Conservation (phyloP, 2,888 invertebrate genomes). For the Steinernema hermaphroditum region DNA sequence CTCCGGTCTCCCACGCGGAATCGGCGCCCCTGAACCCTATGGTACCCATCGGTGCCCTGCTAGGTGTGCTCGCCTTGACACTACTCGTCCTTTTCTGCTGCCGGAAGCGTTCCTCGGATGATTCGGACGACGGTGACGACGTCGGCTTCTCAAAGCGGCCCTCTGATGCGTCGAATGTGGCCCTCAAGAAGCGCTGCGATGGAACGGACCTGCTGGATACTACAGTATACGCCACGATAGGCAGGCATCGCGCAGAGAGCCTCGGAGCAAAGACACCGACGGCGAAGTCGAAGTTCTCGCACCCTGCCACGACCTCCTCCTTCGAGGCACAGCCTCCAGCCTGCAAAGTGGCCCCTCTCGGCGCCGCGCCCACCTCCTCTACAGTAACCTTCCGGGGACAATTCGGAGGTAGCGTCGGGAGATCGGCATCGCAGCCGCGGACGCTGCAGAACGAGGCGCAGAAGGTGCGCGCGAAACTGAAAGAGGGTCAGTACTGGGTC, state of each 20-base stretch:
- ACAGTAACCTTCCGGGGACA: conserved; percentile 13
- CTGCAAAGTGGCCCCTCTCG: conserved; percentile 17
- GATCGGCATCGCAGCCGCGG: conserved; percentile 13
- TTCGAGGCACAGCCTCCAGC: conserved; percentile 19
- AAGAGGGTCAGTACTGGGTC: conserved; percentile 25
- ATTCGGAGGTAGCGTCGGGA: not conserved
- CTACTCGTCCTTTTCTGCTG: conserved; percentile 26
- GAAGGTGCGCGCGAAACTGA: not conserved
- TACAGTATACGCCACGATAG: conserved; percentile 52
- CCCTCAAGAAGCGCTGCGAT: not conserved
- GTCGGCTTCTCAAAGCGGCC: not conserved
- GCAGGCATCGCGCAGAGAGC: conserved; percentile 19
- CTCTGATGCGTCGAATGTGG: not conserved
- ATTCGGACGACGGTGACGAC: conserved; percentile 11
- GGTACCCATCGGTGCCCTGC: conserved; percentile 9
- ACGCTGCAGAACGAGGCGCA: not conserved
- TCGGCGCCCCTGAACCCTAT: conserved; percentile 13
- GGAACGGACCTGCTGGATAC: conserved; percentile 51
- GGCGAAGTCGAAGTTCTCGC: conserved; percentile 19
- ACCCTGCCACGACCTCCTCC: conserved; percentile 16
- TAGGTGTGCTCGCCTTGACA: conserved; percentile 4
- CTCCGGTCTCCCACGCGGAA: conserved; percentile 1
- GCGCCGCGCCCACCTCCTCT: not conserved
- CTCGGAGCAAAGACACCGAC: conserved; percentile 12
- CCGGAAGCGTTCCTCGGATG: not conserved